Evolutionary conservation across 2,113 vertebrate genomes (phyloP), one percentile per base, ranked within the genome.

Genomic region (Forbesichthys papilliferus): DNA sequence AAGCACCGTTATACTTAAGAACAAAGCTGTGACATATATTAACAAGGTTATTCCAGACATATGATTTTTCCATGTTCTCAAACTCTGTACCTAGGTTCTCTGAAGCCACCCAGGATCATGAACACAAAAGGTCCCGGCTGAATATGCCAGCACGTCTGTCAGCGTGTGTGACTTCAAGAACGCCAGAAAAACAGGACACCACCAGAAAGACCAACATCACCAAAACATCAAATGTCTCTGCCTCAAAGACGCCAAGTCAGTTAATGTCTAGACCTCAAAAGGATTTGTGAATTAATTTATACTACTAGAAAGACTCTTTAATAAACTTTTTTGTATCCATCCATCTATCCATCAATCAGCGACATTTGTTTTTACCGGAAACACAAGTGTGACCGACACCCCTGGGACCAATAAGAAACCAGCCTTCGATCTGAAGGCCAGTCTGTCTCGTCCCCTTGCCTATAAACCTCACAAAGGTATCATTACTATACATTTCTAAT

Each of bases 91-190:
- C 46, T 73, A 99, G 98, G 74, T 99, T 99, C 83, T 94, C 95
- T 0, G 91, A 94, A 67, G 83, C 93, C n/a, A 96, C 95, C 12
- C 86, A 85, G 62, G 95, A 97, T 73, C 98, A 97, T 9, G 95
- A 95, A 64, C 83, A 94, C 46, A 98, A 99, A 69, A 90, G 74
- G 5, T 95, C 95, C 7, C 78, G 95, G 74, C 85, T 90, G 71
- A 99, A 98, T 90, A 99, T 96, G 5, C 98, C 96, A 0, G 93
- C 94, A 47, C 93, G 95, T 73, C 93, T 92, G 94, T 94, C 95
- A 33, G 85, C 87, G 0, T 83, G 81, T 1, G 3, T 91, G 64
- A 55, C 83, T 3, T 68, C 78, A 0, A 81, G 78, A 7, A 87
- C 90, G 0, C 83, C 93, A 0, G 82, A 75, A 0, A 90, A 11